Evolutionary conservation across 2,888 invertebrate genomes (phyloP), one percentile per base, ranked within the genome.

Genomic region (Cordylochernes scorpioides): DNA sequence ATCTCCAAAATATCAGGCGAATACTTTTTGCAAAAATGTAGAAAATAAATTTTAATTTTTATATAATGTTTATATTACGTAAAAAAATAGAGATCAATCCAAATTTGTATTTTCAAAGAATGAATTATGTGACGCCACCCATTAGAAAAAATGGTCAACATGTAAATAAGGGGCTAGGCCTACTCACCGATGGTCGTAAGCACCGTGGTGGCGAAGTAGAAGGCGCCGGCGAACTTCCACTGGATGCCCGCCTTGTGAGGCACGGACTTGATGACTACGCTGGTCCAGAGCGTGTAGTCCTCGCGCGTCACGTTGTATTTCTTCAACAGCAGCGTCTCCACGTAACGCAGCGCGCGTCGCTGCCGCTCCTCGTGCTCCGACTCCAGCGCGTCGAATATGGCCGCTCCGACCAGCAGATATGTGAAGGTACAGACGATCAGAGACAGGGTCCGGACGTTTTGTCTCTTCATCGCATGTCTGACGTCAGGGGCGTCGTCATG

Each of bases 151-250:
- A n/a, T n/a, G n/a, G n/a, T n/a, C n/a, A n/a, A n/a, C n/a, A n/a
- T n/a, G n/a, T n/a, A n/a, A n/a, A n/a, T n/a, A n/a, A n/a, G n/a
- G n/a, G n/a, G n/a, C n/a, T n/a, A n/a, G n/a, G n/a, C n/a, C n/a
- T n/a, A 44, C 57, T 56, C 51, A 51, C 91, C 91, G 46, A 94
- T 94, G 65, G 91, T 88, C 9, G 91, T 91, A 27, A 82, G 55
- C 1, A 94, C 88, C 0, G 91, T 91, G 1, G 88, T 82, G 48
- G 91, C 88, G 53, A 97, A 97, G 57, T 97, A 97, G 30, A 97
- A 88, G 40, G 97, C 91, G 19, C 94, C 94, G 1, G 88, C 82
- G 55, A 97, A 97, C 59, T 94, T 94, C 97, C 97, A 97, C 56
- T 97, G 97, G 0, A 86, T 86, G 0, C 94, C 94, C 3, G 94